Base-by-base conservation (phyloP, 64 coral and sea anemone species). In the Porites lutea region DNA sequence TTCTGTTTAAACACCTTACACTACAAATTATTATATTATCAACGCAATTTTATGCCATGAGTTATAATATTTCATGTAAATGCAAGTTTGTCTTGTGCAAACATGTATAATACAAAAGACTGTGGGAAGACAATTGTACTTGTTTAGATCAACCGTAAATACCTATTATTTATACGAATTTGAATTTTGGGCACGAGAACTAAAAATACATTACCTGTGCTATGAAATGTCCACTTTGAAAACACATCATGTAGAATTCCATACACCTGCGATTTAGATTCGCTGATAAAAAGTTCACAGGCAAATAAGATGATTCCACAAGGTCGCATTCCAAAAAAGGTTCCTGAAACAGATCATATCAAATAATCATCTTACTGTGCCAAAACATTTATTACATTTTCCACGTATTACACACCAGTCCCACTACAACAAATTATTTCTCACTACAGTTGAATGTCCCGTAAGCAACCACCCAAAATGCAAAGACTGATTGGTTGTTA, bases 201-300 rank as follows among this genome's bases (percentile, higher is more conserved):
- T n/a, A n/a, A n/a, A n/a, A n/a, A n/a, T n/a, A n/a, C n/a, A n/a
- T 37, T 85, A 85, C 82, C 66, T 19, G 58, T 85, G 47, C 22
- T 43, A 8, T 59, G 52, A 14, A 89, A 61, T 77, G 23, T 53
- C 72, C 61, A 76, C 49, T 89, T 89, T 8, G 71, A 63, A 2
- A 89, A 47, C 12, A 89, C 87, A 89, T 89, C 87, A 76, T 89
- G 87, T n/a, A 89, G 16, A 13, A 89, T 89, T 3, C 87, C 87
- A 89, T 76, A 77, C 15, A 89, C 72, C 23, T 89, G 87, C 3
- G 72, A 89, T 52, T 89, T 89, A 15, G 87, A 89, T 63, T 89
- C 87, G 71, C 87, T 63, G 2, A 89, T 57, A 20, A 89, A 89
- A 3, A 89, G 58, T 47, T 89, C 72, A 77, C 77, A 89, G 0